Conservation (phyloP, 2,888 invertebrate species). For the Eupithecia subfuscata region DNA sequence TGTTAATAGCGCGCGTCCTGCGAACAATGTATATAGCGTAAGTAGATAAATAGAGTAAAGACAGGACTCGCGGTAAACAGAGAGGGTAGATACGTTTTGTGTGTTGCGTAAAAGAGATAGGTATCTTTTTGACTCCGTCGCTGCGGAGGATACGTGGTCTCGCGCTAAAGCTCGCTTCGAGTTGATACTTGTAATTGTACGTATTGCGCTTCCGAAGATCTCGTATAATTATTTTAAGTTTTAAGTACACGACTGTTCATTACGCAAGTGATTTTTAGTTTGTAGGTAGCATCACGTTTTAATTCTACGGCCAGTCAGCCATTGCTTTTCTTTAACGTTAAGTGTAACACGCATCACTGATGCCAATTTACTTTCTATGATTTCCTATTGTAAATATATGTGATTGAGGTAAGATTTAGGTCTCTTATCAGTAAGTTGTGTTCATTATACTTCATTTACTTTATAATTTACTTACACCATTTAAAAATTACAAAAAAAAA, state of each 20-base stretch:
- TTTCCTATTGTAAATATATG: slow-evolving; percentile 44
- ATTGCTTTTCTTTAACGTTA: slow-evolving; percentile 57
- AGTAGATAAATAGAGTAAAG: slow-evolving; percentile 34
- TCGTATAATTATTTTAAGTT: slow-evolving; percentile 77
- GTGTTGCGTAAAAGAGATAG: slow-evolving; percentile 22
- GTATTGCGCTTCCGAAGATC: slow-evolving; percentile 83
- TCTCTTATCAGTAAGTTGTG: slow-evolving; percentile 57
- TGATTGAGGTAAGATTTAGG: slow-evolving; percentile 36
- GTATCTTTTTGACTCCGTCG: slow-evolving; percentile 15
- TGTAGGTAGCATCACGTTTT: slow-evolving; percentile 55
- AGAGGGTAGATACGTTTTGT: slow-evolving; percentile 16
- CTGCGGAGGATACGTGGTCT: slow-evolving; percentile 36
- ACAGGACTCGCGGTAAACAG: slow-evolving; percentile 30
- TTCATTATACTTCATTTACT: slow-evolving; percentile 65
- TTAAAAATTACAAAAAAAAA: slow-evolving; percentile 64
- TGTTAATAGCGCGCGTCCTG: slow-evolving; percentile 39
- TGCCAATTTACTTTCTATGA: slow-evolving; percentile 16
- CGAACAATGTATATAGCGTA: slow-evolving; percentile 45
- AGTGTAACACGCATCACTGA: slow-evolving; percentile 47
- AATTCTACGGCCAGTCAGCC: slow-evolving; percentile 61
- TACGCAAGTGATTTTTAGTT: slow-evolving; percentile 76
- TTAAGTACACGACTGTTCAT: slow-evolving; percentile 79
- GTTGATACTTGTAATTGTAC: slow-evolving; percentile 72
- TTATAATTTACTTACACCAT: slow-evolving; percentile 56
- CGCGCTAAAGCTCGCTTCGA: slow-evolving; percentile 41